Base-by-base conservation (phyloP, 2,113 vertebrate genomes). In the Orycteropus afer region DNA sequence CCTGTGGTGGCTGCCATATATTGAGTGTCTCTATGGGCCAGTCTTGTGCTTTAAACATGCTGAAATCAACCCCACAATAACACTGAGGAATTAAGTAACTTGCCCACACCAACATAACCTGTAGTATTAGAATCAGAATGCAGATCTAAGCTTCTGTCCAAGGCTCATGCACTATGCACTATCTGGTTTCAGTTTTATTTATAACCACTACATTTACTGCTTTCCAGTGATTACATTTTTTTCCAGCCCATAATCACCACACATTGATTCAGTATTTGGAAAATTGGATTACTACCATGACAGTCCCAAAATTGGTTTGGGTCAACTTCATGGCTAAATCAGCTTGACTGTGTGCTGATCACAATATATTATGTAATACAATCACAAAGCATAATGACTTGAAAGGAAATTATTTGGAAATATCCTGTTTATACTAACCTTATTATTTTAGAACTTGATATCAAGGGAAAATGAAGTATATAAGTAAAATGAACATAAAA, bases 401-500 rank as follows among this genome's bases (percentile, higher is more conserved):
- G n/a, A 83, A 93, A 92, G n/a, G 37, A 92, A 94, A 90, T 81
- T 49, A 47, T 79, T 89, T 80, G 6, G 17, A 61, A 86, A 84
- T 91, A 85, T 17, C 15, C 91, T 40, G 20, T 23, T 88, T 71
- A 93, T 34, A 74, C 40, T 89, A 47, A 59, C 37, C 14, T 17
- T 29, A 79, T 51, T 92, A 27, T 85, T 40, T 80, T 73, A 47
- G 65, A 25, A 5, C 20, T 17, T 76, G 4, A 59, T 86, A 83
- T 83, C 32, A 92, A 94, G 53, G 65, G 12, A 6, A 83, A 92
- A 95, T 85, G 37, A 74, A 74, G 59, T 61, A 37, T 59, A 92
- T n/a, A n/a, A 89, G 49, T 83, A 95, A 85, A 95, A 61, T 53
- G 23, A 63, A 80, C 8, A 13, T 51, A 53, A 47, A 76, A 76